Evolutionary conservation across 2,113 vertebrate genomes (phyloP).

Genomic region (Argyrosomus japonicus): DNA sequence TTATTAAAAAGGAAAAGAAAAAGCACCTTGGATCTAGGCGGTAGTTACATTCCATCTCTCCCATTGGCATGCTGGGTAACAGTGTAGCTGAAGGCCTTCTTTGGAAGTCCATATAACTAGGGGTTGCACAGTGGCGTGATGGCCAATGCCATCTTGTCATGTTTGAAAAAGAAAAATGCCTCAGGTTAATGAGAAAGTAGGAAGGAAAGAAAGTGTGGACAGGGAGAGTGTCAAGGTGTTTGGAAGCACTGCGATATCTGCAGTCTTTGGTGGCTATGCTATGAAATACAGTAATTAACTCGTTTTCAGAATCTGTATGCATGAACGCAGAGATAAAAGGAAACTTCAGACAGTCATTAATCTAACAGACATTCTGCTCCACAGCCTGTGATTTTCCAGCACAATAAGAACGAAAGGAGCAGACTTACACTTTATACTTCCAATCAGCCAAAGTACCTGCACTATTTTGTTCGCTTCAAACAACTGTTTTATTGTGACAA

Average conservation of each 20-base stretch:
- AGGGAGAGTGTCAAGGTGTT: slow-evolving; percentile 14
- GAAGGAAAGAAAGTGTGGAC: slow-evolving; percentile 9
- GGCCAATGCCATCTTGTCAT: slow-evolving; percentile 50
- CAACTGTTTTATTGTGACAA: slow-evolving; percentile 35
- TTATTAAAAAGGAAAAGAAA: background rate
- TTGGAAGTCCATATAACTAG: slow-evolving; percentile 27
- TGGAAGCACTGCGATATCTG: slow-evolving; percentile 36
- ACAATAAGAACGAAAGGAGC: slow-evolving; percentile 22
- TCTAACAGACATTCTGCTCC: slow-evolving; percentile 57
- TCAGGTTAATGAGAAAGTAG: slow-evolving; percentile 39
- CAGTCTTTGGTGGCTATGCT: slow-evolving; percentile 24
- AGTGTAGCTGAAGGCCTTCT: slow-evolving; percentile 35
- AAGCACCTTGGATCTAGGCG: background rate
- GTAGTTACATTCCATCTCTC: slow-evolving; percentile 27
- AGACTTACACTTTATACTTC: slow-evolving; percentile 28
- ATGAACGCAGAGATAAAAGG: slow-evolving; percentile 53
- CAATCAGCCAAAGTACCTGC: slow-evolving; percentile 46
- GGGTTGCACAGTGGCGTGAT: slow-evolving; percentile 37
- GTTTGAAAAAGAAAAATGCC: slow-evolving; percentile 33
- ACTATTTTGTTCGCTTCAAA: slow-evolving; percentile 49
- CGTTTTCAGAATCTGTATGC: slow-evolving; percentile 34
- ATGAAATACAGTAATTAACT: slow-evolving; percentile 63
- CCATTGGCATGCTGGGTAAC: slow-evolving; percentile 15
- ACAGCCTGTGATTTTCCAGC: slow-evolving; percentile 39
- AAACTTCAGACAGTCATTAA: slow-evolving; percentile 59